These are phyloP conservation scores for Hoplostethus mediterraneus DNA, from an alignment of 2,797 vertebrate genomes.

Conservation along the genomic window DNA sequence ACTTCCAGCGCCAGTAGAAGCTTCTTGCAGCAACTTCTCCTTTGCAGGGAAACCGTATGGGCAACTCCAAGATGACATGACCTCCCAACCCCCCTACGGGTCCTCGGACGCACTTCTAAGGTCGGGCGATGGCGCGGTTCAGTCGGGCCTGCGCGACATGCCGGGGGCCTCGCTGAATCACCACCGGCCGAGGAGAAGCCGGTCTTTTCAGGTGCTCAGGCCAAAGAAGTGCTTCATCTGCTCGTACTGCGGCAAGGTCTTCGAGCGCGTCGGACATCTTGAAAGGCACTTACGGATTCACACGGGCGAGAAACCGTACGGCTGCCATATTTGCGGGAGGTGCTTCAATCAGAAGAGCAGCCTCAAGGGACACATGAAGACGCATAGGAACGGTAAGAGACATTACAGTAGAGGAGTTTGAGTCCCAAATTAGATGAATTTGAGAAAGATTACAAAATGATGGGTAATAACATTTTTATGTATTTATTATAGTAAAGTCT, in stretches of 20 bases:
- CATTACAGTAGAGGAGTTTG: not conserved
- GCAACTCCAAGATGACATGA: constrained; percentile 35
- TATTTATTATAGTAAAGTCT: no score
- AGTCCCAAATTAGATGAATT: not conserved
- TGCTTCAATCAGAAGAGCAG: constrained; percentile 83
- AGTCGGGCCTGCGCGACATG: not conserved
- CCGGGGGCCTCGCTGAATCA: constrained; percentile 13
- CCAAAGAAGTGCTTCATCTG: constrained; percentile 78
- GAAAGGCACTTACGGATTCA: constrained; percentile 79
- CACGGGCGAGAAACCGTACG: constrained; percentile 81
- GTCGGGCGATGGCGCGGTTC: constrained; percentile 7
- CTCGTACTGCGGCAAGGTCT: constrained; percentile 77
- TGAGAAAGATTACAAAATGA: no score
- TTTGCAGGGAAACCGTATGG: constrained; percentile 55
- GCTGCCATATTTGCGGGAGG: constrained; percentile 77
- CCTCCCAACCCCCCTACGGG: constrained; percentile 43
- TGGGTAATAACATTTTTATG: no score
- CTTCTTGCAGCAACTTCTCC: constrained; percentile 61
- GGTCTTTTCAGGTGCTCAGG: constrained; percentile 45
- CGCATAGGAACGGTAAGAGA: constrained; percentile 70
- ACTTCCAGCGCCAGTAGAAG: constrained; percentile 30
- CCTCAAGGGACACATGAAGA: constrained; percentile 82
- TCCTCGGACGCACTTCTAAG: constrained; percentile 30
- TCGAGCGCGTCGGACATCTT: constrained; percentile 74
- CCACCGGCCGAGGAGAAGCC: constrained; percentile 13